Percentiles rank a stretch among this genome's conserved stretches.
phyloP scores from a whole-genome alignment of 2,797 vertebrate species.

The Bucorvus abyssinicus region DNA sequence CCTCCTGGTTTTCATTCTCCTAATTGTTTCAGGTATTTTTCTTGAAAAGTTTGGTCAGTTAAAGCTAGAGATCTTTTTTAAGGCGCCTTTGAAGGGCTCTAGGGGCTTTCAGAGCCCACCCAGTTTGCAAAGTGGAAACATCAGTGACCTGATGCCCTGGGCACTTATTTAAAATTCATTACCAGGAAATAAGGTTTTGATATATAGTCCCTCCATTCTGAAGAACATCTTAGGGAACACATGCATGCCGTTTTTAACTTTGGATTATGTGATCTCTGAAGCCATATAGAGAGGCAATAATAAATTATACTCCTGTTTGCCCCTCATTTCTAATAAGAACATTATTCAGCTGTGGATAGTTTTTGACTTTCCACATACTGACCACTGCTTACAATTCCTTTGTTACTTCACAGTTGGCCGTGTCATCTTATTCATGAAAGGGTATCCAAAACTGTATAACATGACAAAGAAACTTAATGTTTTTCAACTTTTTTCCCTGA shows the following conservation, averaged over 20 bases:
- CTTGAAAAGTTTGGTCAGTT: conserved; percentile 72
- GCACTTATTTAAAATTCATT: conserved; percentile 72
- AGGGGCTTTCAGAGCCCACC: conserved; percentile 74
- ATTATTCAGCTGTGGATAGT: conserved; percentile 24
- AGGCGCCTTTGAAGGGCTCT: conserved; percentile 73
- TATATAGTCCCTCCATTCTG: conserved; percentile 53
- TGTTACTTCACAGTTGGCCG: background rate
- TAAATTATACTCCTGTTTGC: conserved; percentile 43
- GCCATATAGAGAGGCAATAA: conserved; percentile 31
- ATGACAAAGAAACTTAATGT: background rate
- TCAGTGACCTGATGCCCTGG: conserved; percentile 69
- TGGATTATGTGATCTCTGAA: conserved; percentile 40
- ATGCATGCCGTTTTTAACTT: conserved; percentile 45
- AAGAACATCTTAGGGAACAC: conserved; percentile 55
- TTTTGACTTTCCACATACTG: conserved; percentile 39
- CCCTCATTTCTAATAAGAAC: conserved; percentile 42
- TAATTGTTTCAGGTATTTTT: conserved; percentile 79
- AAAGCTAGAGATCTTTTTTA: conserved; percentile 64
- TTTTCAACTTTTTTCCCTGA: background rate
- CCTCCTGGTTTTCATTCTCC: conserved; percentile 75
- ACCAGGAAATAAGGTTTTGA: conserved; percentile 73
- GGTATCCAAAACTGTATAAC: background rate
- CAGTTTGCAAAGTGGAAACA: conserved; percentile 76
- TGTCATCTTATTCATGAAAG: conserved; percentile 25
- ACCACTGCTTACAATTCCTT: conserved; percentile 9